Evolutionary conservation across 1,140 invertebrate genomes (phyloP).

Genomic region (Zeugodacus cucurbitae): DNA sequence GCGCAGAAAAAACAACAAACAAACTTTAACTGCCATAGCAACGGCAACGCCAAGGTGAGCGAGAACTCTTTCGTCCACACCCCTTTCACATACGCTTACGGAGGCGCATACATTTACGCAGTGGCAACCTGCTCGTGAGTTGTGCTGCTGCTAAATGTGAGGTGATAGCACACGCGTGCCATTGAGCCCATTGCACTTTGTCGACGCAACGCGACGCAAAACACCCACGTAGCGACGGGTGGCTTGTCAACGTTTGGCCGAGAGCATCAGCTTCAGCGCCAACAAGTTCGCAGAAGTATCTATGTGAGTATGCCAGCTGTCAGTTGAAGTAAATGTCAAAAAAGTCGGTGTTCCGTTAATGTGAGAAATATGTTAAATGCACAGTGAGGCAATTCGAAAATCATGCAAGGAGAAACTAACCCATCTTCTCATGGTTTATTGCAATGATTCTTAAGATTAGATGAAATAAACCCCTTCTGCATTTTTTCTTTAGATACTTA

Average conservation of each 20-base stretch:
- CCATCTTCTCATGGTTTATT: too few relatives aligned
- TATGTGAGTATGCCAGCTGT: conserved; percentile 17
- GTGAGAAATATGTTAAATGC: not conserved
- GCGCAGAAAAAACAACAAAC: not conserved
- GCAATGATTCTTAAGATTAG: too few relatives aligned
- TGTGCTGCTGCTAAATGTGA: not conserved
- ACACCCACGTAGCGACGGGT: not conserved
- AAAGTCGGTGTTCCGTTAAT: not conserved
- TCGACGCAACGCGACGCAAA: not conserved
- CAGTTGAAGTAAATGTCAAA: conserved; percentile 20
- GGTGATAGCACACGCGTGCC: not conserved
- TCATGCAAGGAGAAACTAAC: too few relatives aligned
- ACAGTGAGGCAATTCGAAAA: not conserved
- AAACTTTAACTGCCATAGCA: not conserved
- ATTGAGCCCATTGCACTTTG: not conserved
- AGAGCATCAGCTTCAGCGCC: not conserved
- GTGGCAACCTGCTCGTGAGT: not conserved
- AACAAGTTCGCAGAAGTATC: not conserved
- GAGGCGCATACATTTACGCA: not conserved
- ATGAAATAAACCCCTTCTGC: too few relatives aligned
- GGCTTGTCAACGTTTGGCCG: conserved; percentile 12
- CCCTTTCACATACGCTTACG: not conserved
- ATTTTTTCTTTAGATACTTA: too few relatives aligned
- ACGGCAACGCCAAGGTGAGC: not conserved
- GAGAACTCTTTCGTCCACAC: not conserved